These are phyloP conservation scores for Schizopygopsis malacanthus DNA, from an alignment of 2,797 vertebrate genomes.

Conservation along the genomic window DNA sequence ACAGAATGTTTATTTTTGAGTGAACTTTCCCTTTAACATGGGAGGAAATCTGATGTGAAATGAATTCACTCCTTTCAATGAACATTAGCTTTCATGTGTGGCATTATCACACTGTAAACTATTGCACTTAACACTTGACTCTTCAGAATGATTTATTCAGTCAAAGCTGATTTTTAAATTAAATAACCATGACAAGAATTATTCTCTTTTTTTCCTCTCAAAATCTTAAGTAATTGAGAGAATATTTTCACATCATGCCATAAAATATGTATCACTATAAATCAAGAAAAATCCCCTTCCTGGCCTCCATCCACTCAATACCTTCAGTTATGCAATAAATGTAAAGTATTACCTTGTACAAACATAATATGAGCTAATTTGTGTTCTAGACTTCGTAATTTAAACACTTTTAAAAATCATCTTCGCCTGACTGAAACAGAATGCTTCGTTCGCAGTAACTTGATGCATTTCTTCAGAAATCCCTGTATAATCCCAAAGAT, in stretches of 20 bases:
- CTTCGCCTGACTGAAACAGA: slow-evolving; percentile 51
- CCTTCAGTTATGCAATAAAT: slow-evolving; percentile 41
- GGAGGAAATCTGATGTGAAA: slow-evolving; percentile 13
- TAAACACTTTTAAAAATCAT: slow-evolving; percentile 46
- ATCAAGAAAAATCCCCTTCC: slow-evolving; percentile 10
- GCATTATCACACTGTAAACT: slow-evolving; percentile 53
- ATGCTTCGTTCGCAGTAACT: slow-evolving; percentile 54
- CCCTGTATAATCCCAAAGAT: slow-evolving; percentile 66
- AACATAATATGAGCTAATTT: slow-evolving; percentile 38
- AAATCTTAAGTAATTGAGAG: slow-evolving; percentile 26
- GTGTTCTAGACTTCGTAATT: slow-evolving; percentile 35
- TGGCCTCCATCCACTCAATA: slow-evolving; percentile 2
- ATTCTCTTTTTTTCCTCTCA: neutral
- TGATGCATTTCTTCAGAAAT: slow-evolving; percentile 59
- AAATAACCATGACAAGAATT: slow-evolving; percentile 10
- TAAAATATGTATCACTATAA: slow-evolving; percentile 24
- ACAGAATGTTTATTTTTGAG: neutral
- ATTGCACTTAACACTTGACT: slow-evolving; percentile 69
- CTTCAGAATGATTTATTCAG: slow-evolving; percentile 50
- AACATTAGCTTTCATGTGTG: slow-evolving; percentile 32
- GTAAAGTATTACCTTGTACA: slow-evolving; percentile 15
- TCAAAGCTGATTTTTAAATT: slow-evolving; percentile 43
- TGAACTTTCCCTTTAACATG: neutral
- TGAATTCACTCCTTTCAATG: slow-evolving; percentile 8
- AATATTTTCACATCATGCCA: slow-evolving; percentile 7